Base-by-base conservation (phyloP, 92 coral and sea anemone species). In the Ricordea florida region DNA sequence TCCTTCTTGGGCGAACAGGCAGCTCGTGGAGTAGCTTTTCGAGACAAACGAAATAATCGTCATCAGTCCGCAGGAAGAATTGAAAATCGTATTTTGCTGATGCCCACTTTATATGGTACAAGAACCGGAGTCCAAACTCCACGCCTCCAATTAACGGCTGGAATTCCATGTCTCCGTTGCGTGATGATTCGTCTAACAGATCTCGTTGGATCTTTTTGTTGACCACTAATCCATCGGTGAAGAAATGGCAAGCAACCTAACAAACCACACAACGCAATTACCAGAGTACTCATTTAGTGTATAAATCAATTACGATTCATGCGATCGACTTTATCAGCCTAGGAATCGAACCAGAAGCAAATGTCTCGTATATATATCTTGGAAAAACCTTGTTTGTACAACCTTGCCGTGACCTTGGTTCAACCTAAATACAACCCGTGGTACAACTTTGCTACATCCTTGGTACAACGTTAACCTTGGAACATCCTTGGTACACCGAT, bases 31-130 rank as follows among this genome's bases (percentile, higher is more conserved):
- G 22, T 9, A 86, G 77, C 29, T 77, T 73, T 17, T 74, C 44
- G 1, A 86, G 67, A 21, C 91, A 86, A 1, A 86, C 69, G 41
- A 81, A 86, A 27, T 86, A 86, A 42, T 86, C 87, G 48, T 86
- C 91, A 40, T 86, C 91, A 13, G 40, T 45, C 4, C 87, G 87
- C 21, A 86, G 81, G 17, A 86, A 73, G 36, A 64, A 73, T 6
- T 72, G 65, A 25, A 80, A 80, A 16, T 67, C 74, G 41, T 50
- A 74, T 8, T 55, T 68, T 24, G 83, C 64, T 6, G 69, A 37
- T 1, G 74, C 68, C 91, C 91, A 86, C 41, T 38, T 70, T 22
- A 69, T 53, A 23, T 86, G 91, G 40, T 68, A 58, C 44, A 86
- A 38, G 56, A 80, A 86, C 20, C 91, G 87, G 15, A 69, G 63